phyloP scores from a whole-genome alignment of 2,797 vertebrate genomes.

The Tokudaia muenninki region DNA sequence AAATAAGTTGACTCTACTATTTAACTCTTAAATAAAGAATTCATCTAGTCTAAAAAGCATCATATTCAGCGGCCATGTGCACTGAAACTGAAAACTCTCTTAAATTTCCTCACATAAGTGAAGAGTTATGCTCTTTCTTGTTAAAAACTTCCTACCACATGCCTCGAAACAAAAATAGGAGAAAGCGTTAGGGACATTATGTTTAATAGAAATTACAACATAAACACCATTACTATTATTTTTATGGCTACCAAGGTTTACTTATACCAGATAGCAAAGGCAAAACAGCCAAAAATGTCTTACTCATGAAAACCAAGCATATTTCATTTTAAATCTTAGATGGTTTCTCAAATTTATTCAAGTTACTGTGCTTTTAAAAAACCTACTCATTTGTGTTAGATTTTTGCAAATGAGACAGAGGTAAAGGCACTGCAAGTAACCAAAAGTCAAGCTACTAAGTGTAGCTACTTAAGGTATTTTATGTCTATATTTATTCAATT shows the following conservation, averaged over 20 bases:
- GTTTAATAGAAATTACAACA: constrained; percentile 55
- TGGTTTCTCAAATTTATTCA: constrained; percentile 55
- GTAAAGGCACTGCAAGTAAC: constrained; percentile 56
- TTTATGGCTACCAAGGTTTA: constrained; percentile 47
- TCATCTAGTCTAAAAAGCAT: constrained; percentile 38
- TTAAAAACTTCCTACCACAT: constrained; percentile 57
- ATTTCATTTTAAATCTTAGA: constrained; percentile 58
- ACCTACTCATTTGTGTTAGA: constrained; percentile 33
- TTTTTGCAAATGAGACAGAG: constrained; percentile 49
- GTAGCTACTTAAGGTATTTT: constrained; percentile 56
- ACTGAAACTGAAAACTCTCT: neutral
- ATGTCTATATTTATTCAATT: neutral
- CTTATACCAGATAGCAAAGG: constrained; percentile 43
- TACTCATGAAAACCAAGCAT: constrained; percentile 64
- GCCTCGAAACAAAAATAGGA: constrained; percentile 27
- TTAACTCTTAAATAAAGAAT: constrained; percentile 61
- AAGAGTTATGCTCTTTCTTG: constrained; percentile 6
- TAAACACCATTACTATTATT: constrained; percentile 46
- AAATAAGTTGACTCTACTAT: constrained; percentile 23
- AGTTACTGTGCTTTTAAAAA: constrained; percentile 3
- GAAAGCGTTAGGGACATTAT: constrained; percentile 9
- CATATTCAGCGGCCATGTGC: constrained; percentile 12
- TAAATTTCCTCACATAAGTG: constrained; percentile 31
- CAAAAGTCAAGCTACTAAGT: constrained; percentile 49
- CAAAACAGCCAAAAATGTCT: constrained; percentile 67